phyloP scores from a whole-genome alignment of 1,140 invertebrate species.

The Leptinotarsa undecemlineata region DNA sequence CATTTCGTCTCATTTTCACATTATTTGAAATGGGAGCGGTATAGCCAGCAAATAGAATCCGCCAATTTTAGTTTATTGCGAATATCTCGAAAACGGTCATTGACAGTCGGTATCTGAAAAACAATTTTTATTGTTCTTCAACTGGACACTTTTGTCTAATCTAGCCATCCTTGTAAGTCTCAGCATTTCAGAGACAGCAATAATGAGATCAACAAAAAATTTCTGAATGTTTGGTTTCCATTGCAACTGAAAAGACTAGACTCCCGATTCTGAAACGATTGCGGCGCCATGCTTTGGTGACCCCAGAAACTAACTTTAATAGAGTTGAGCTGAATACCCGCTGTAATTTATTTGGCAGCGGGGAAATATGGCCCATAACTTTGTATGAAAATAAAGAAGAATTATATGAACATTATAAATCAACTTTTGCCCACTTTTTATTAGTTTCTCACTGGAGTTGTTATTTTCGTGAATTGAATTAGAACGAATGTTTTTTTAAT shows the following conservation, averaged over 20 bases:
- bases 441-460: conserved; percentile 43
- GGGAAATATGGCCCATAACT: conserved; percentile 57
- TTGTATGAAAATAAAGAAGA: conserved; percentile 58
- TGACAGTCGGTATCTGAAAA: too few species aligned
- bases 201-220: neutral
- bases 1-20: too few species aligned
- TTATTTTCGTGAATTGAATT: conserved; percentile 36
- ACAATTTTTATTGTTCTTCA: too few species aligned
- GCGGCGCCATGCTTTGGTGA: conserved; percentile 39
- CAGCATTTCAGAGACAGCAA: too few species aligned
- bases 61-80: neutral
- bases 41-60: too few species aligned
- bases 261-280: conserved; percentile 4
- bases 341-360: conserved; percentile 56
- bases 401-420: conserved; percentile 57
- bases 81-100: too few species aligned
- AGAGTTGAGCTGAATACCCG: conserved; percentile 52
- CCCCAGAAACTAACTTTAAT: conserved; percentile 54
- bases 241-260: too few species aligned
- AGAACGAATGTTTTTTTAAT: neutral
- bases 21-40: too few species aligned
- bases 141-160: too few species aligned
- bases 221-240: neutral
- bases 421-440: conserved; percentile 54
- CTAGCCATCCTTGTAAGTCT: too few species aligned